Base-by-base conservation (phyloP, 35 echinoderm and acorn worm genomes). In the Patiria miniata region DNA sequence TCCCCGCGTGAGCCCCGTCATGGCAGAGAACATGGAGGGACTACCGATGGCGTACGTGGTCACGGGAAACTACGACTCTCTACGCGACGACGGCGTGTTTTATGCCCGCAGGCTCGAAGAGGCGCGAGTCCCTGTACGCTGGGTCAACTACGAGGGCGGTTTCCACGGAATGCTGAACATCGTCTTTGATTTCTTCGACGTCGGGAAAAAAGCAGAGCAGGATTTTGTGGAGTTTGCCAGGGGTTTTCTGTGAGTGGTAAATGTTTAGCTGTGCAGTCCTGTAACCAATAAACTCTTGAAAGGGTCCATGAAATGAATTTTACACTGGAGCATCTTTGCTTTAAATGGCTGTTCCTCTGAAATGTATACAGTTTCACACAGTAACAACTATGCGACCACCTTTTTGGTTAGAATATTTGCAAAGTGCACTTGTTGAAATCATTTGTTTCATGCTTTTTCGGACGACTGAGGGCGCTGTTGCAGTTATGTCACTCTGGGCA, bases 71-170 rank as follows among this genome's bases (percentile, higher is more conserved):
- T 88, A 91, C 40, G 95, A 97, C 56, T 76, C 47, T 15, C 37
- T 97, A 0, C 80, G 95, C 2, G 95, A 97, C 52, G 95, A 97
- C 37, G 95, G 95, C 0, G 89, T 97, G 15, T 79, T 97, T 0
- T 94, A 91, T 80, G 60, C 53, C 4, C 86, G 91, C 61, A 68
- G 86, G 36, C 56, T 97, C 9, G 57, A 94, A 50, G 29, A 81
- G 47, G 91, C 80, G 2, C 78, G 83, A n/a, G 91, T 97, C 19
- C 50, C 77, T 30, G 81, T 73, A 5, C 76, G 57, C 14, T 93
- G 91, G 88, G 83, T 83, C 30, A 85, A 97, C 38, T 97, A 93
- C 52, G 84, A 97, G 16, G 89, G 32, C 8, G 91, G 88, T 1
- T 94, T 94, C 68, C 96, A 99, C 54, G 92, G 96, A 39, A 95